These are phyloP conservation scores for Plectrocnemia conspersa DNA, from an alignment of 1,140 invertebrate genomes.

Conservation along the genomic window DNA sequence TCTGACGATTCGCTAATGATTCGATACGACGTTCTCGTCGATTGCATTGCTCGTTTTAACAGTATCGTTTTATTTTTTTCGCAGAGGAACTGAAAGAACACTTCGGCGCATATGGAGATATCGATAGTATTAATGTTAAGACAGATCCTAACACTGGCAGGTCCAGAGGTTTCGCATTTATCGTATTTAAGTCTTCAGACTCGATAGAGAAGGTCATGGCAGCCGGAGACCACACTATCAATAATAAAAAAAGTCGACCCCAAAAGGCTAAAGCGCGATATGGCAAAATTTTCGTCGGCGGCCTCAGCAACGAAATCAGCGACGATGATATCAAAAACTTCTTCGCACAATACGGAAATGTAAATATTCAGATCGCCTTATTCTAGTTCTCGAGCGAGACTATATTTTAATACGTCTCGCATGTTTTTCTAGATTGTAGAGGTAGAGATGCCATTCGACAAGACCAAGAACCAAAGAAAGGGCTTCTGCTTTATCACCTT, in stretches of 20 bases:
- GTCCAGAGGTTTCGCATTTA: constrained; percentile 90
- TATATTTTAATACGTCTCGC: constrained; percentile 16
- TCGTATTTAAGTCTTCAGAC: constrained; percentile 85
- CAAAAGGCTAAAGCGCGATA: constrained; percentile 91
- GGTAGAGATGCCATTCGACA: constrained; percentile 94
- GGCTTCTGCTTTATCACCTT: constrained; percentile 95
- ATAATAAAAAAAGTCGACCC: constrained; percentile 90
- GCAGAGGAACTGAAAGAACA: constrained; percentile 89
- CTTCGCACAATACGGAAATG: constrained; percentile 85
- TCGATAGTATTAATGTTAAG: constrained; percentile 91
- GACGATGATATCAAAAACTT: constrained; percentile 91
- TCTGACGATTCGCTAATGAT: constrained; percentile 25
- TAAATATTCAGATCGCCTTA: constrained; percentile 50
- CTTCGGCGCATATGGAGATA: constrained; percentile 84
- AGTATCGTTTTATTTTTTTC: constrained; percentile 50
- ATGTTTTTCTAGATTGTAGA: constrained; percentile 73
- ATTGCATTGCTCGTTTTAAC: constrained; percentile 9
- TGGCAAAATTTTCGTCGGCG: constrained; percentile 94
- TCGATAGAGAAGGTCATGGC: constrained; percentile 86
- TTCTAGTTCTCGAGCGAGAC: constrained; percentile 2
- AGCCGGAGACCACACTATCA: constrained; percentile 83
- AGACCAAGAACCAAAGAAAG: constrained; percentile 92
- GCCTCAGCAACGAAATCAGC: constrained; percentile 79
- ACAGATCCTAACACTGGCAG: constrained; percentile 86
- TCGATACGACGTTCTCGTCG: neutral